Percentiles rank a stretch among this genome's conserved stretches.
These are phyloP conservation scores for Chironomus striatipennis DNA, from an alignment of 1,140 invertebrate species.

Conservation along the genomic window DNA sequence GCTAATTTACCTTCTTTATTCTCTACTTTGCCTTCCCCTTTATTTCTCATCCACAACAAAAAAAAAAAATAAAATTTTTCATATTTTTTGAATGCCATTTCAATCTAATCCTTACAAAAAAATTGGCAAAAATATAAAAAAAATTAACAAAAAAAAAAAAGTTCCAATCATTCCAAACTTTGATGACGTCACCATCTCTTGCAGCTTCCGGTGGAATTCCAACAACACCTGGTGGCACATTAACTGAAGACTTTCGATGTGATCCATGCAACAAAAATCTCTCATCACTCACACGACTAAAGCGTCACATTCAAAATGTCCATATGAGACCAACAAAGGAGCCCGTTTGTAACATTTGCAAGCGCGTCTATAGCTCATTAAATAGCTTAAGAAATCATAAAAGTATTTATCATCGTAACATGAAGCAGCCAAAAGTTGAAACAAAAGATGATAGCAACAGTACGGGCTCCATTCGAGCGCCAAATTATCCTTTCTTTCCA, in stretches of 20 bases:
- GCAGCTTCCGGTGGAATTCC: conserved; percentile 28
- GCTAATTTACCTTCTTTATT: conserved; percentile 5
- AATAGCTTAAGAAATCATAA: conserved; percentile 81
- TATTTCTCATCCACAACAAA: neutral
- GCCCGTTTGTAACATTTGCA: conserved; percentile 80
- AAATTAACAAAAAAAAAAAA: too few species aligned
- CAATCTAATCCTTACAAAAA: too few species aligned
- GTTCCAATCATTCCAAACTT: neutral
- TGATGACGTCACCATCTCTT: conserved; percentile 29
- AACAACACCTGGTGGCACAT: conserved; percentile 26
- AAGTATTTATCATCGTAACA: conserved; percentile 73
- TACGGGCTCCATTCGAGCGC: neutral
- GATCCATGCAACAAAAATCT: conserved; percentile 82
- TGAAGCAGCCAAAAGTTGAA: conserved; percentile 47
- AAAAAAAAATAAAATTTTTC: too few species aligned
- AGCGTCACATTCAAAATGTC: conserved; percentile 79
- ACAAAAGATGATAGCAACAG: conserved; percentile 25
- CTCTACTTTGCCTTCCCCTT: neutral
- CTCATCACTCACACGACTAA: conserved; percentile 71
- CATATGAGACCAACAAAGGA: conserved; percentile 76
- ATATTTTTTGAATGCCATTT: too few species aligned
- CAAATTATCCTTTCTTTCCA: conserved; percentile 29
- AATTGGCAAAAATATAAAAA: too few species aligned
- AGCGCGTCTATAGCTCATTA: conserved; percentile 76
- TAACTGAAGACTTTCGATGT: conserved; percentile 66